Evolutionary conservation across 2,888 invertebrate genomes (phyloP).

Genomic region (Lepetodrilus schrolli): DNA sequence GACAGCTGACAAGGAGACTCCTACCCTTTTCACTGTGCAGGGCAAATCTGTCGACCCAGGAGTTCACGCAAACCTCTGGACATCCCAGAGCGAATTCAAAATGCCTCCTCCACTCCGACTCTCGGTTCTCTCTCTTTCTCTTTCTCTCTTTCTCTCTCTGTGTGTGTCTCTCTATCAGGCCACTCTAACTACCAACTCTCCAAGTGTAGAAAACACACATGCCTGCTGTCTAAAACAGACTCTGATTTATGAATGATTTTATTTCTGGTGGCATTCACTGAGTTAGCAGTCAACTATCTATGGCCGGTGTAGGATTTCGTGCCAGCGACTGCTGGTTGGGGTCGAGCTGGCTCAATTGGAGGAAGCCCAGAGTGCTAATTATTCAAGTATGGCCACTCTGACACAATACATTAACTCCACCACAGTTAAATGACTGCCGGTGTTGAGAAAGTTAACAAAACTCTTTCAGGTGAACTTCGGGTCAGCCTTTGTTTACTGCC

Average conservation of each 20-base stretch:
- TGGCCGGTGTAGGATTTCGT: background rate
- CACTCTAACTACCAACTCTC: background rate
- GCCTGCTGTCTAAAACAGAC: conserved; percentile 13
- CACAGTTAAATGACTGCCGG: background rate
- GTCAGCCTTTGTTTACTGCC: background rate
- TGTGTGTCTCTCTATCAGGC: background rate
- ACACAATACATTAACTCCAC: conserved; percentile 21
- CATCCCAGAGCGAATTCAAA: background rate
- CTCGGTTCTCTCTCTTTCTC: too few relatives aligned
- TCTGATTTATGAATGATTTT: conserved; percentile 22
- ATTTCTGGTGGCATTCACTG: conserved; percentile 9
- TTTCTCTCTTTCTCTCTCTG: too few relatives aligned
- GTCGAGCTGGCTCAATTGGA: background rate
- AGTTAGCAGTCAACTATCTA: conserved; percentile 1
- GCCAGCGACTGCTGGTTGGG: background rate
- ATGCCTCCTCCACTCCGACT: too few relatives aligned
- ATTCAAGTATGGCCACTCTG: conserved; percentile 13
- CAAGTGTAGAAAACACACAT: conserved; percentile 2
- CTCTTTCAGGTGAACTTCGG: conserved; percentile 8
- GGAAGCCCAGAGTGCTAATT: conserved; percentile 19
- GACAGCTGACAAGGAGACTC: too few relatives aligned
- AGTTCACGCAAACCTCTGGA: background rate
- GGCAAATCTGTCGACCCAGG: too few relatives aligned
- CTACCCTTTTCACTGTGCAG: too few relatives aligned
- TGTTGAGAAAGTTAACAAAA: conserved; percentile 20